A percentile compares a stretch with the other conserved stretches of the same genome.
These are phyloP conservation scores for Tachysurus fulvidraco DNA, from an alignment of 2,113 vertebrate genomes.

Conservation along the genomic window DNA sequence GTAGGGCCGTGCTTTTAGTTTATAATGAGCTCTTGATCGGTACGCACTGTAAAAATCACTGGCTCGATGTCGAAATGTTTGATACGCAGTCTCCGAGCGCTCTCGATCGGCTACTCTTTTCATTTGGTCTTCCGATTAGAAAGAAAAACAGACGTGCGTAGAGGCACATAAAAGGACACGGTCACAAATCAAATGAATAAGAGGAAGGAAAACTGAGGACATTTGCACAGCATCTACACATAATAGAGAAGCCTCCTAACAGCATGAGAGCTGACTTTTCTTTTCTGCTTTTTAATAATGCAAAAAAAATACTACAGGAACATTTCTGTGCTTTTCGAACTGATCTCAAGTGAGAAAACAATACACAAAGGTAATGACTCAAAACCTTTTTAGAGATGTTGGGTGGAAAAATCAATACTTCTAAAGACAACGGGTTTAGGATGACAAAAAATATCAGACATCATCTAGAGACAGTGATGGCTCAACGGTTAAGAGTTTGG, in stretches of 20 bases:
- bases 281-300: neutral
- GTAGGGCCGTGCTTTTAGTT: neutral
- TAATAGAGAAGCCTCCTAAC: neutral
- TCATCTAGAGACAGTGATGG: too few relatives aligned
- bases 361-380: neutral
- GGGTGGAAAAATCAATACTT: too few relatives aligned
- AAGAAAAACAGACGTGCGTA: neutral
- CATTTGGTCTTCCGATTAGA: neutral
- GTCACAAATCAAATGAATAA: constrained; percentile 5
- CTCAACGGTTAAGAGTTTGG: too few relatives aligned
- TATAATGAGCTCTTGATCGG: neutral
- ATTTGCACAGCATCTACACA: neutral
- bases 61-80: neutral
- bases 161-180: neutral
- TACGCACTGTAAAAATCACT: neutral
- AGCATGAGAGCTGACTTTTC: neutral
- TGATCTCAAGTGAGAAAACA: neutral
- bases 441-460: too few relatives aligned
- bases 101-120: neutral
- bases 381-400: too few relatives aligned
- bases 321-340: neutral
- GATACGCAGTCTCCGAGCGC: neutral
- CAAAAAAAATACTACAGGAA: neutral
- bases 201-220: neutral
- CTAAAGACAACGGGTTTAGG: too few relatives aligned